Evolutionary conservation across 2,113 vertebrate species (phyloP).

Genomic region (Circaetus gallicus): DNA sequence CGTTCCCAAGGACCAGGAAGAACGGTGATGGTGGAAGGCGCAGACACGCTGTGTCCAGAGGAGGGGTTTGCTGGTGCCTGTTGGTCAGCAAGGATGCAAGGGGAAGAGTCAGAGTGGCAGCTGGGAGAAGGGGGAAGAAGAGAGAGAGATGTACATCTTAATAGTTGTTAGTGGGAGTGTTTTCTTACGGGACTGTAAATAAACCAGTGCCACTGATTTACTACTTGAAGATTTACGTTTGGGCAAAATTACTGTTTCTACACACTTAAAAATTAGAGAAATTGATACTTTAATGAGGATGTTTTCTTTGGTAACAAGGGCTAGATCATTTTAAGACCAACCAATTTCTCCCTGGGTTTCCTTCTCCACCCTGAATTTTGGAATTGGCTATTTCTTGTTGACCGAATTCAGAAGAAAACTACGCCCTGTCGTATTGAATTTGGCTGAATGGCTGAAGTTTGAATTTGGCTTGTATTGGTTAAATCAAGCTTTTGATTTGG

Average conservation of each 20-base stretch:
- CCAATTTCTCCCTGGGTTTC: neutral
- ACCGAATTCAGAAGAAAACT: neutral
- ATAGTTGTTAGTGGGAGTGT: neutral
- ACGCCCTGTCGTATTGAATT: neutral
- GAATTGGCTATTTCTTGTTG: neutral
- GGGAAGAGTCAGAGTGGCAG: neutral
- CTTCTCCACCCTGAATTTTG: neutral
- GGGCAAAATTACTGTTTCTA: neutral
- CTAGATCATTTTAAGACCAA: neutral
- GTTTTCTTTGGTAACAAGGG: neutral
- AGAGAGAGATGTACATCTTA: neutral
- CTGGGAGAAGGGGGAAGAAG: neutral
- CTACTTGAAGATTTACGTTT: neutral
- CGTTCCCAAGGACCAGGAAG: neutral
- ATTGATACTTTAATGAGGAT: neutral
- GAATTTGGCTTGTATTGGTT: neutral
- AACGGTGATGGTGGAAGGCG: neutral
- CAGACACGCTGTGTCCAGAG: neutral
- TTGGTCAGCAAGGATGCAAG: neutral
- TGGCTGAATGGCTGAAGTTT: neutral
- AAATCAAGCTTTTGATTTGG: conserved; percentile 13
- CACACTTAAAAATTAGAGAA: neutral
- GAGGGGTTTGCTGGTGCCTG: neutral
- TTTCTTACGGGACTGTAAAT: neutral
- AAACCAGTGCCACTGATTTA: neutral